Conservation (phyloP, 2,797 vertebrate genomes). For the Tiaroga cobitis region DNA sequence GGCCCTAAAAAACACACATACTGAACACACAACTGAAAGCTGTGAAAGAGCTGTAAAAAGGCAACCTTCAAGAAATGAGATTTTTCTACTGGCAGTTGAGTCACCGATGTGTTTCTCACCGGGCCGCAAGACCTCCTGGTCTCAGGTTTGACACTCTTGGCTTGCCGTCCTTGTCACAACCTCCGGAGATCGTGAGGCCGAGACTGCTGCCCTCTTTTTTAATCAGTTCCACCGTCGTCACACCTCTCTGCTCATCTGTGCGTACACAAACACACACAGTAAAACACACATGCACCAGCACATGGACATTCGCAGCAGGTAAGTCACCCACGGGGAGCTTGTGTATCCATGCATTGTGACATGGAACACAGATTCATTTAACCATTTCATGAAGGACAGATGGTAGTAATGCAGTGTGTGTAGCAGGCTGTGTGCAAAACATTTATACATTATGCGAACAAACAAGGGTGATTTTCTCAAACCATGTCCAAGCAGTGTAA, state of each 20-base stretch:
- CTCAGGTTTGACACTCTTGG: conserved; percentile 95
- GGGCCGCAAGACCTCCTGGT: conserved; percentile 93
- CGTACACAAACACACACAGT: conserved; percentile 60
- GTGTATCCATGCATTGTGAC: conserved; percentile 7
- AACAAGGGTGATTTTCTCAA: neutral
- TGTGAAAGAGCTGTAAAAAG: neutral
- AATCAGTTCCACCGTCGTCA: conserved; percentile 94
- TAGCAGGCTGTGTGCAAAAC: too few relatives aligned
- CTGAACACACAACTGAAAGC: neutral
- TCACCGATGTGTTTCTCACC: conserved; percentile 79
- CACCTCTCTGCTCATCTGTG: conserved; percentile 92
- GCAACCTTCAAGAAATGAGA: neutral
- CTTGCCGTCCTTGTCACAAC: conserved; percentile 97
- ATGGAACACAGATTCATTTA: neutral
- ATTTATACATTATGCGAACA: neutral
- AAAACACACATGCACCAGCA: conserved; percentile 56
- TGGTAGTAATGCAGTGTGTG: neutral
- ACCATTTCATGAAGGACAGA: conserved; percentile 28
- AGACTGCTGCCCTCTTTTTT: conserved; percentile 97
- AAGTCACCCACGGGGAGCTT: neutral
- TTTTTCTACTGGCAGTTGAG: neutral
- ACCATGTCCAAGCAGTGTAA: neutral
- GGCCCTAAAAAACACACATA: neutral
- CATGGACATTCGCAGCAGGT: conserved; percentile 50
- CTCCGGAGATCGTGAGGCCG: conserved; percentile 96